A percentile compares a stretch with the other conserved stretches of the same genome.
Conservation (phyloP, 1,140 invertebrate species). For the Bursaphelenchus mucronatus region DNA sequence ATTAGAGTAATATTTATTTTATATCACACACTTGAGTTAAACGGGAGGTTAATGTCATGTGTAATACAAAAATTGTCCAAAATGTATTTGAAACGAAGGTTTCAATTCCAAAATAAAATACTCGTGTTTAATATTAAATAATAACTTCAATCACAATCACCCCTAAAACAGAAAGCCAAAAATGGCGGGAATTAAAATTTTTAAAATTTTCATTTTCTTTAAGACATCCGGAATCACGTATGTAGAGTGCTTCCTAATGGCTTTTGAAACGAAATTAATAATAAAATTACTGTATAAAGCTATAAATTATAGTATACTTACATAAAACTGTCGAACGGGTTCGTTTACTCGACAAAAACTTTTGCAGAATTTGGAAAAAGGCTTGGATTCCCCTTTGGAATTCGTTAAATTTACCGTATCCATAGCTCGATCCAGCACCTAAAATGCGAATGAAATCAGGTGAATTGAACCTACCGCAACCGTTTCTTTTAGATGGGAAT, state of each 20-base stretch:
- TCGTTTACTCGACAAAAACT: slow-evolving; percentile 57
- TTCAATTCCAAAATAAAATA: no score
- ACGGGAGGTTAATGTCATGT: not conserved
- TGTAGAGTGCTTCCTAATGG: no score
- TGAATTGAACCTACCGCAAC: slow-evolving; percentile 35
- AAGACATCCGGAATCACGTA: no score
- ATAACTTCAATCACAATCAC: no score
- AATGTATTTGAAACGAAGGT: not conserved
- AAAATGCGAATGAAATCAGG: slow-evolving; percentile 24
- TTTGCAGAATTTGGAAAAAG: slow-evolving; percentile 52
- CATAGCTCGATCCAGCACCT: slow-evolving; percentile 49
- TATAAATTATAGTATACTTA: slow-evolving; percentile 4
- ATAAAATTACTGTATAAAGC: not conserved
- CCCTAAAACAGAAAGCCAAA: no score
- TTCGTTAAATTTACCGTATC: slow-evolving; percentile 51
- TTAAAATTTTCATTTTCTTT: no score
- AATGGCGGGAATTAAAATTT: no score
- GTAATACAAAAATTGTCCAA: not conserved
- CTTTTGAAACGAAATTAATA: no score
- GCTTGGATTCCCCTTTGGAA: slow-evolving; percentile 20
- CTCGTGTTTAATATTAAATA: no score
- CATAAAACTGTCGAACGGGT: slow-evolving; percentile 51
- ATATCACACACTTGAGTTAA: not conserved
- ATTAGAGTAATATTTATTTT: slow-evolving; percentile 1
- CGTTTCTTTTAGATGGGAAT: slow-evolving; percentile 49